phyloP scores from a whole-genome alignment of 2,888 invertebrate species.

The Deilephila porcellus region DNA sequence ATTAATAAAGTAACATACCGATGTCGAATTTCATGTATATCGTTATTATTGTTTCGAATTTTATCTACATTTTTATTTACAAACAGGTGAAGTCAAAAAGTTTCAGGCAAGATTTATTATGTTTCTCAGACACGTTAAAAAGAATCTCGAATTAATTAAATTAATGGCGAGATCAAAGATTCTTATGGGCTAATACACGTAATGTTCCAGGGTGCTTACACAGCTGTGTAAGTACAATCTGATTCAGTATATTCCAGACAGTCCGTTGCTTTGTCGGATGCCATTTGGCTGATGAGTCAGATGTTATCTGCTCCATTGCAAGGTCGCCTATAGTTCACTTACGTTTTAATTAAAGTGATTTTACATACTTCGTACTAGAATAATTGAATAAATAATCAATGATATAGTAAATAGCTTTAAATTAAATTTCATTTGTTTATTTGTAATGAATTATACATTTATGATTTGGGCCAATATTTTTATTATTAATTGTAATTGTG shows the following conservation, averaged over 20 bases:
- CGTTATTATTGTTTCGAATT: no score
- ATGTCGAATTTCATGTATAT: no score
- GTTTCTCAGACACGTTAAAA: neutral
- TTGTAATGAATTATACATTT: no score
- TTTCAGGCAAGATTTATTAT: neutral
- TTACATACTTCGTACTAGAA: neutral
- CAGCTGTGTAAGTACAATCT: neutral
- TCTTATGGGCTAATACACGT: neutral
- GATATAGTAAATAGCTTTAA: no score
- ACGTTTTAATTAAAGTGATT: neutral
- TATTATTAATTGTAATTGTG: no score
- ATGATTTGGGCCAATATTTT: no score
- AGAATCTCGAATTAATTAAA: constrained; percentile 13
- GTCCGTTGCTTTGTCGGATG: constrained; percentile 28
- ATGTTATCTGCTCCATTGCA: neutral
- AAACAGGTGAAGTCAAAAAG: neutral
- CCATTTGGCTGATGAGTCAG: constrained; percentile 5
- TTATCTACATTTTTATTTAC: no score
- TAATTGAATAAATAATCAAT: no score
- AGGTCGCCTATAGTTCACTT: neutral
- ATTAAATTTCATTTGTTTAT: no score
- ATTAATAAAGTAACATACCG: no score
- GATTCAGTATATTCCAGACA: constrained; percentile 32
- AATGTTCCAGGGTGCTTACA: neutral
- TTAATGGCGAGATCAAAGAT: constrained; percentile 12